These are phyloP conservation scores for Drosophila mercatorum DNA, from an alignment of 2,888 invertebrate species.

Conservation along the genomic window DNA sequence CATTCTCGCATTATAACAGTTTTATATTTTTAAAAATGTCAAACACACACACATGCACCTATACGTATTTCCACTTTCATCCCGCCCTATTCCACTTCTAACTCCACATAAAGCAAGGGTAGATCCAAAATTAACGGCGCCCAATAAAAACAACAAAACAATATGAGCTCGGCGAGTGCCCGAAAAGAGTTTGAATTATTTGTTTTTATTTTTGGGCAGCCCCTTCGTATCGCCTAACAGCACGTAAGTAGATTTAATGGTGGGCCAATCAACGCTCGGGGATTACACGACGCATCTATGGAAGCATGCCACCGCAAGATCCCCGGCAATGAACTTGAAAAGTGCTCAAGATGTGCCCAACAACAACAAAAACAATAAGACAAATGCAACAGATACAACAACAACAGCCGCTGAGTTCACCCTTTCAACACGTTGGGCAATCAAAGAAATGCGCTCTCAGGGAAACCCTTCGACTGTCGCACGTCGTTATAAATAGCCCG, in stretches of 20 bases:
- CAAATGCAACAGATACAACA: conserved; percentile 22
- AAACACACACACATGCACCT: conserved; percentile 1
- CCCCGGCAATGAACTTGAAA: conserved; percentile 80
- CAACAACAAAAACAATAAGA: conserved; percentile 11
- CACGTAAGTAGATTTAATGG: conserved; percentile 30
- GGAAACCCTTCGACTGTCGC: conserved; percentile 43
- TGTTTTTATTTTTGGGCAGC: conserved; percentile 66
- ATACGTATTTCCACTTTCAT: conserved; percentile 9
- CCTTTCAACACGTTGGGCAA: conserved; percentile 74
- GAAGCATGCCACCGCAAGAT: conserved; percentile 75
- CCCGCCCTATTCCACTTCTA: conserved; percentile 8
- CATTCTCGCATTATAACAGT: conserved; percentile 40
- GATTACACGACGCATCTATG: conserved; percentile 56
- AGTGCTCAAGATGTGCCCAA: conserved; percentile 41
- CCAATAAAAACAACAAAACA: conserved; percentile 72
- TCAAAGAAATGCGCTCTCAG: conserved; percentile 27
- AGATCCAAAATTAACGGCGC: conserved; percentile 59
- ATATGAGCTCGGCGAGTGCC: conserved; percentile 43
- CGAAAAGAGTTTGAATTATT: conserved; percentile 67
- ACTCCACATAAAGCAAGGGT: conserved; percentile 17
- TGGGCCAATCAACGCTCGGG: conserved; percentile 64
- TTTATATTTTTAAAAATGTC: conserved; percentile 61
- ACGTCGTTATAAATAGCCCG: conserved; percentile 54
- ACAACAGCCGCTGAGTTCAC: conserved; percentile 16
- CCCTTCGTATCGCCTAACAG: conserved; percentile 28